Evolutionary conservation across 2,888 invertebrate species (phyloP).

Genomic region (Sphecodes monilicornis): DNA sequence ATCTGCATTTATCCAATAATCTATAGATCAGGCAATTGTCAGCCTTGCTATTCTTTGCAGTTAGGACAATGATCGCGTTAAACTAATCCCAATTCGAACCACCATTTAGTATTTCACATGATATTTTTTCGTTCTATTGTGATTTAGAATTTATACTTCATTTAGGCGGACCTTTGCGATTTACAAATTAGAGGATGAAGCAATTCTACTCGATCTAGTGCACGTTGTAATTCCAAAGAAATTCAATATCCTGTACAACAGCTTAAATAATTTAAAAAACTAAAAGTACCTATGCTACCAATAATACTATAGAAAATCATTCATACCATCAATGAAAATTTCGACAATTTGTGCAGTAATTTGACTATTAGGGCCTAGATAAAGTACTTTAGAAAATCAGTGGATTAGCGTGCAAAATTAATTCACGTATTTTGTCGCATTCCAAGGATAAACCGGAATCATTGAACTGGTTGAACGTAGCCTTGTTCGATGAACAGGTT

Average conservation of each 20-base stretch:
- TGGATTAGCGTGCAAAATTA: not conserved
- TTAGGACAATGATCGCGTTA: no score
- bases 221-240: no score
- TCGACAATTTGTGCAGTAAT: not conserved
- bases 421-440: not conserved
- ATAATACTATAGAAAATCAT: no score
- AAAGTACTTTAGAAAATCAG: not conserved
- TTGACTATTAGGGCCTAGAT: not conserved
- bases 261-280: not conserved
- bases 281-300: not conserved
- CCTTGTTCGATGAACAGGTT: conserved; percentile 5
- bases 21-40: no score
- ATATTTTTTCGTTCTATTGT: no score
- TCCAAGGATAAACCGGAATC: conserved; percentile 9
- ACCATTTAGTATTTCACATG: no score
- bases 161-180: not conserved
- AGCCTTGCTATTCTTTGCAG: no score
- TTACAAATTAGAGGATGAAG: not conserved
- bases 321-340: not conserved
- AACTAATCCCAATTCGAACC: no score
- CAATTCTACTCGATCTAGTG: not conserved
- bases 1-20: no score
- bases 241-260: no score
- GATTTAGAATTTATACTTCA: not conserved
- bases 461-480: conserved; percentile 15